Evolutionary conservation across 1,140 invertebrate genomes (phyloP), one percentile per base, ranked within the genome.

Genomic region (Pogonomyrmex californicus): DNA sequence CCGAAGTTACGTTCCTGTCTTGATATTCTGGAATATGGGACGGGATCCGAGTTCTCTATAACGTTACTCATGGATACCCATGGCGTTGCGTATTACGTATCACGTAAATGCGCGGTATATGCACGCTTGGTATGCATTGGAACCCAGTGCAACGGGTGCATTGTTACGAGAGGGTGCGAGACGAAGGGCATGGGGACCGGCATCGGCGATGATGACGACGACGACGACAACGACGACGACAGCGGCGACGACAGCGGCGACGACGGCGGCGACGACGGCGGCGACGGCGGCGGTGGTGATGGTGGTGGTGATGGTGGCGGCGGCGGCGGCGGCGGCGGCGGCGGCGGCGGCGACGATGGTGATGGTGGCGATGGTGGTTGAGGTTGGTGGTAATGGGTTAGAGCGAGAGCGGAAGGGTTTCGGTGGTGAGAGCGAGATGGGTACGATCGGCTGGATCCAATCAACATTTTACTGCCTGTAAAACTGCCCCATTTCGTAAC

Each of bases 401-500:
- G 60, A 85, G 65, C 30, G 77, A 83, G 85, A 58, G 7, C 33
- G 58, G 68, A 73, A 83, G 51, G 83, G 79, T 78, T 41, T 71
- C 66, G 78, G 63, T 54, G 71, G 6, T n/a, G 33, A 38, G 36
- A 85, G 47, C 71, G 51, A 88, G 86, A 90, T 79, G 86, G 81
- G 54, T 85, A 86, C 86, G 87, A 90, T 92, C 85, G 76, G 49
- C 78, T 71, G 87, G 73, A 92, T 92, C 90, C 87, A 93, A 92
- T 93, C 92, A 92, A 92, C 91, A 90, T 93, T 93, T 93, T 92
- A 93, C 91, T 92, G 91, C 86, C 91, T 92, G 89, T 92, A 92
- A 91, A 92, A 92, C 86, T 90, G 85, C 71, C 87, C 88, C 89
- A 90, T 93, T 92, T 92, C 87, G 86, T 87, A 92, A 88, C 87